Evolutionary conservation across 2,113 vertebrate species (phyloP), one percentile per base, ranked within the genome.

Genomic region (Gadus macrocephalus): DNA sequence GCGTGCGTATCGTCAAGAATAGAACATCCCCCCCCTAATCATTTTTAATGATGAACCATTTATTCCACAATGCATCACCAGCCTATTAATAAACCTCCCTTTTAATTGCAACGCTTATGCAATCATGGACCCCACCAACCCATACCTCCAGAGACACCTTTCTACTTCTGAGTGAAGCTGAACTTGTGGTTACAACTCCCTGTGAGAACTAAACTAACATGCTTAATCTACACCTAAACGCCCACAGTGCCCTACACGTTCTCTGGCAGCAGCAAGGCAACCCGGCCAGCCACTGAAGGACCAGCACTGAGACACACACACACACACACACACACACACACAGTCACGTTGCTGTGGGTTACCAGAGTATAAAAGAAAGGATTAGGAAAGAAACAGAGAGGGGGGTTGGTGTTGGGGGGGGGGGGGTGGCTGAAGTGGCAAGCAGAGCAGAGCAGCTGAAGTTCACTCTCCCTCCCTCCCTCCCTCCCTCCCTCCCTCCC

Each of bases 1-100:
- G 42, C 11, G 42, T 49, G 42, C 11, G 42, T 49, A 7, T 35
- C 2, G 25, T 1, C 31, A 35, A 35, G 31, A 35, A 35, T 35
- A 35, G 31, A 35, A 35, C 31, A 35, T 35, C 4, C 31, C 31
- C 31, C 31, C 31, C 4, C 31, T 7, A 49, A 49, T 49, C 9
- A 9, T 49, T 49, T 42, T 89, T 75, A 82, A 80, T 72, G 75
- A 83, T 92, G 87, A 92, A 89, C 92, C 85, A 89, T 84, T 88
- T 81, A 84, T 89, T 76, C 62, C 14, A 2, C 35, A 58, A 16
- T 28, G 28, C 64, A 56, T 78, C 73, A 62, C 17, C 60, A 3
- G 14, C 31, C 67, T 73, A 31, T 74, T 69, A 74, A 79, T 70
- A 74, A 65, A 19, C 35, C 61, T 60, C 19, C 55, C 11, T 35